Conservation (phyloP, 2,888 invertebrate genomes). For the Patella pellucida region DNA sequence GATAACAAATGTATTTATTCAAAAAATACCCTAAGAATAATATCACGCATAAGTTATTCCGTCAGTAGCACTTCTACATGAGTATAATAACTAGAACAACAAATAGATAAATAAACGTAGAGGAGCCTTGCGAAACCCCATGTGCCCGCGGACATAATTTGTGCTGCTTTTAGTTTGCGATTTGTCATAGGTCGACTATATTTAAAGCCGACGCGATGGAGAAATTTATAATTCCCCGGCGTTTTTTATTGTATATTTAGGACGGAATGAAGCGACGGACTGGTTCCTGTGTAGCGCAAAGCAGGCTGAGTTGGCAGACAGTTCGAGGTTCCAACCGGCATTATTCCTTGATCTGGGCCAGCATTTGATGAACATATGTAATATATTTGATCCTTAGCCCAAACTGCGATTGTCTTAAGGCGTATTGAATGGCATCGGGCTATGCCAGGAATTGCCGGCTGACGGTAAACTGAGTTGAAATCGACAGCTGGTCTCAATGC, state of each 20-base stretch:
- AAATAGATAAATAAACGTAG: constrained; percentile 18
- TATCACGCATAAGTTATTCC: constrained; percentile 21
- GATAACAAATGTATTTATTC: constrained; percentile 27
- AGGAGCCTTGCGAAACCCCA: background rate
- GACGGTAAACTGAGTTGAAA: constrained; percentile 1
- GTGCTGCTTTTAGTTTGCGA: background rate
- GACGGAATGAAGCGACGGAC: background rate
- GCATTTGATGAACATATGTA: constrained; percentile 29
- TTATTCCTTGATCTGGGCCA: constrained; percentile 13
- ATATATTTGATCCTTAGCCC: constrained; percentile 23
- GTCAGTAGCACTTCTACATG: constrained; percentile 17
- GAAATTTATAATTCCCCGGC: background rate
- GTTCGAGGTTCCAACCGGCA: background rate
- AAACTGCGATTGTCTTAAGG: constrained; percentile 21
- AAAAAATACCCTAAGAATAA: constrained; percentile 21
- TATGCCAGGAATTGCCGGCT: constrained; percentile 18
- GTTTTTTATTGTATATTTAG: background rate
- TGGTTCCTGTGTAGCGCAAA: background rate
- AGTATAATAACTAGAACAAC: constrained; percentile 21
- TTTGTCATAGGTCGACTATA: constrained; percentile 10
- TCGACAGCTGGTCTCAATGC: constrained; percentile 9
- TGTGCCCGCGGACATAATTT: constrained; percentile 13
- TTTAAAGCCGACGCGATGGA: background rate
- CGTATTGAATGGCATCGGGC: constrained; percentile 19
- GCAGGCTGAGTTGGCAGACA: background rate